Evolutionary conservation across 1,140 invertebrate species (phyloP).

Genomic region (Megalopta genalis): DNA sequence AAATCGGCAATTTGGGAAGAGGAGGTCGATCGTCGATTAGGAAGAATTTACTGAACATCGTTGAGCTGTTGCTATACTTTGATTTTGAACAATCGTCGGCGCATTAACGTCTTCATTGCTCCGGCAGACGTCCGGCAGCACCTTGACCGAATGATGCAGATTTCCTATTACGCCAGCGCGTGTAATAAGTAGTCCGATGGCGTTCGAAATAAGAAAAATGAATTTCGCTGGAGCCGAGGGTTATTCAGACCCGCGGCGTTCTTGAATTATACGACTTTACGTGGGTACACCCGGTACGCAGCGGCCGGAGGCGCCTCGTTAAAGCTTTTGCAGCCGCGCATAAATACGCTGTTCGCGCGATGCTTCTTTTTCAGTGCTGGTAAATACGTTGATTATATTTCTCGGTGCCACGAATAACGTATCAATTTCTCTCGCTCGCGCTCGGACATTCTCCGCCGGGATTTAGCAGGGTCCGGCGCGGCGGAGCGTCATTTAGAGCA

Average conservation of each 20-base stretch:
- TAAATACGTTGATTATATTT: conserved; percentile 62
- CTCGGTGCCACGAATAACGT: conserved; percentile 48
- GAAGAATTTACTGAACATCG: too few species aligned
- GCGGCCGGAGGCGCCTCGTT: conserved; percentile 52
- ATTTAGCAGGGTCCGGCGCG: conserved; percentile 2
- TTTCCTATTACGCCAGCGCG: neutral
- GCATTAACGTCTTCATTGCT: neutral
- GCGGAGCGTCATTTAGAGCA: neutral
- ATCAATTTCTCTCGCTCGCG: conserved; percentile 49
- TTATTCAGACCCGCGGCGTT: neutral
- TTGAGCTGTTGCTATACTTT: neutral
- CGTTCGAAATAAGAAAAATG: neutral
- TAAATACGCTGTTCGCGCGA: conserved; percentile 47
- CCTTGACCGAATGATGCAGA: neutral
- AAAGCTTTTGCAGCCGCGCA: conserved; percentile 52
- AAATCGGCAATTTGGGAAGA: too few species aligned
- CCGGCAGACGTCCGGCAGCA: too few species aligned
- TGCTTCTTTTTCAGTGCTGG: conserved; percentile 45
- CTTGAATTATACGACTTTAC: conserved; percentile 40
- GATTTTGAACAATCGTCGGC: neutral
- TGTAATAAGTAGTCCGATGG: conserved; percentile 8
- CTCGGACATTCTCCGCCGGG: neutral
- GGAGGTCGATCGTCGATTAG: too few species aligned
- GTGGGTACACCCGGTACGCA: conserved; percentile 15
- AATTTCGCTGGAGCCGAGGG: neutral